Conservation (phyloP, 2,888 invertebrate species). For the Boloria selene region DNA sequence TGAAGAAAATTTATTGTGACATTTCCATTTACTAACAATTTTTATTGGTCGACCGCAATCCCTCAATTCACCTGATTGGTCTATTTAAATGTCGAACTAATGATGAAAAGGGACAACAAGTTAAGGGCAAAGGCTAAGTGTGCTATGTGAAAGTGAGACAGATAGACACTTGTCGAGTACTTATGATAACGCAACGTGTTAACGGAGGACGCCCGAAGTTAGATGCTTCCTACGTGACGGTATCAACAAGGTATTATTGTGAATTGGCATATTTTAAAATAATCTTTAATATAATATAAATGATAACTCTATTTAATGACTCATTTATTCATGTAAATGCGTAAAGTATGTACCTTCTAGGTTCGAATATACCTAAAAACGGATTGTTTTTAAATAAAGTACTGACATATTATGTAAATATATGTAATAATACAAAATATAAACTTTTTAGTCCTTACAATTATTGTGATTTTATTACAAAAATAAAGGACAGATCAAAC, state of each 20-base stretch:
- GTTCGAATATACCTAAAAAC: too few relatives aligned
- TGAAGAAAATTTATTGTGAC: slow-evolving; percentile 76
- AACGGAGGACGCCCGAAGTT: slow-evolving; percentile 67
- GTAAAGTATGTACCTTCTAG: too few relatives aligned
- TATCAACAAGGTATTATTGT: slow-evolving; percentile 41
- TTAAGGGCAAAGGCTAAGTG: slow-evolving; percentile 47
- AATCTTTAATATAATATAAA: too few relatives aligned
- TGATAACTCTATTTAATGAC: neutral
- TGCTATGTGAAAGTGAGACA: slow-evolving; percentile 60
- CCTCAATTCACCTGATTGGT: slow-evolving; percentile 65
- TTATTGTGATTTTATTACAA: too few relatives aligned
- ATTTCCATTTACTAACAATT: slow-evolving; percentile 71
- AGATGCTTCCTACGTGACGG: slow-evolving; percentile 57
- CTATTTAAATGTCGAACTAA: slow-evolving; percentile 68
- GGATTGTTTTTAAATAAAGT: neutral
- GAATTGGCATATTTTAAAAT: slow-evolving; percentile 54
- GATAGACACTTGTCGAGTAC: slow-evolving; percentile 78
- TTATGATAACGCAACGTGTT: slow-evolving; percentile 72
- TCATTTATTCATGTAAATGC: neutral
- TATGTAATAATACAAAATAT: too few relatives aligned
- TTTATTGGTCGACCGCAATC: slow-evolving; percentile 75
- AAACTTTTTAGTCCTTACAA: too few relatives aligned
- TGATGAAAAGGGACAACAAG: slow-evolving; percentile 62
- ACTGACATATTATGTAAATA: too few relatives aligned
- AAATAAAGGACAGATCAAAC: too few relatives aligned